These are phyloP conservation scores for Apteryx owenii DNA, from an alignment of 2,113 vertebrate genomes.

Conservation along the genomic window DNA sequence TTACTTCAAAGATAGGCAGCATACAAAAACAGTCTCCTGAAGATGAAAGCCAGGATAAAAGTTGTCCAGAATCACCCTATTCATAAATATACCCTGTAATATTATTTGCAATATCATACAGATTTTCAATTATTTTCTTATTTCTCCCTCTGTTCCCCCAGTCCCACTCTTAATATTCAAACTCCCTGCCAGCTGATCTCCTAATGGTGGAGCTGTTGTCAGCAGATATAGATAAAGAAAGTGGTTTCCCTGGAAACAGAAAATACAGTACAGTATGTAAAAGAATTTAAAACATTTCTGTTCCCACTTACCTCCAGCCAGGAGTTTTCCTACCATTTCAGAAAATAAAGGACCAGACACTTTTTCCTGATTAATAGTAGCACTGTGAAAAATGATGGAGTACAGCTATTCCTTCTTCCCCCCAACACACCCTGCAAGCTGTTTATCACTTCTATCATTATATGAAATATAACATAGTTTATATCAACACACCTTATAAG, in stretches of 20 bases:
- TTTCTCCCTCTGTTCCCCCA: not conserved
- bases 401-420: not conserved
- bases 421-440: not conserved
- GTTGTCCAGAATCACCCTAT: not conserved
- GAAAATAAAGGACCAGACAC: not conserved
- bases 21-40: not conserved
- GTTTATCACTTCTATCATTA: not conserved
- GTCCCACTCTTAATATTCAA: not conserved
- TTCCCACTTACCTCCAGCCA: not conserved
- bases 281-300: slow-evolving; percentile 8
- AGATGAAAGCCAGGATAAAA: slow-evolving; percentile 13
- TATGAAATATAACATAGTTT: not conserved
- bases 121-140: not conserved
- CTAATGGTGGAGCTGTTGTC: not conserved
- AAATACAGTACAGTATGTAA: not conserved
- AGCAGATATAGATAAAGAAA: not conserved
- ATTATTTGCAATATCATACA: not conserved
- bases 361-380: not conserved
- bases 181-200: not conserved
- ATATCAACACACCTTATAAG: not conserved
- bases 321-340: not conserved
- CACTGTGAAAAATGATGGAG: not conserved
- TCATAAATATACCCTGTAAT: not conserved
- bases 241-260: slow-evolving; percentile 24
- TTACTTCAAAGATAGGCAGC: slow-evolving; percentile 6